Base-by-base conservation (phyloP, 2,888 invertebrate species). In the Polia nebulosa region DNA sequence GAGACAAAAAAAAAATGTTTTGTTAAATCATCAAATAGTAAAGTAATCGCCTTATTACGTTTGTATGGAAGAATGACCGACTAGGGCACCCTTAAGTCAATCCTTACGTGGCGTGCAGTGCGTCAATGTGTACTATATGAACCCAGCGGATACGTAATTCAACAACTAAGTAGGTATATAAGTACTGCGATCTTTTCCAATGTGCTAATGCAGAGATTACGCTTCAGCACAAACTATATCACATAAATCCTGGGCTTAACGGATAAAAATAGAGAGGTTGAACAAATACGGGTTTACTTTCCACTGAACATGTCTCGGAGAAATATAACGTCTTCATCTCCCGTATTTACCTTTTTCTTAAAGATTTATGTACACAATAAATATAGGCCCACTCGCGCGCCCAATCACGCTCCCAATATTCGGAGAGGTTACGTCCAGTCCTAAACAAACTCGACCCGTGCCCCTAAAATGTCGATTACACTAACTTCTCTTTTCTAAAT, bases 361-460 rank as follows among this genome's bases (percentile, higher is more conserved):
- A 89, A 91, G 90, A 92, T 93, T 92, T 93, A 91, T 93, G 91
- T 91, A 90, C 90, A 90, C 90, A 91, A 92, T 90, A 92, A 92
- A 93, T 89, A 91, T 84, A 85, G 85, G 84, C 64, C 83, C 85
- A 83, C 85, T 89, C 86, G 81, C 84, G 88, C 87, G 90, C 88
- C 92, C 93, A 93, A 94, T 94, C 94, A 92, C 89, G 90, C 81
- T 84, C 81, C 88, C 91, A 87, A 90, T 92, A 89, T 89, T 88
- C 80, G 72, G 82, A 84, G 85, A 84, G 86, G 86, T 76, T 80
- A 67, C 85, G 87, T 86, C 85, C 90, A 87, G 90, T 92, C 93
- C 93, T 93, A 93, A 94, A 89, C 88, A 93, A 93, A 94, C 93
- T 88, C 68, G 78, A 73, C 82, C 61, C 71, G 86, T 84, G 84